A percentile compares a stretch with the other conserved stretches of the same genome.
Conservation (phyloP, 1,140 invertebrate species). For the Calliopsis andreniformis region DNA sequence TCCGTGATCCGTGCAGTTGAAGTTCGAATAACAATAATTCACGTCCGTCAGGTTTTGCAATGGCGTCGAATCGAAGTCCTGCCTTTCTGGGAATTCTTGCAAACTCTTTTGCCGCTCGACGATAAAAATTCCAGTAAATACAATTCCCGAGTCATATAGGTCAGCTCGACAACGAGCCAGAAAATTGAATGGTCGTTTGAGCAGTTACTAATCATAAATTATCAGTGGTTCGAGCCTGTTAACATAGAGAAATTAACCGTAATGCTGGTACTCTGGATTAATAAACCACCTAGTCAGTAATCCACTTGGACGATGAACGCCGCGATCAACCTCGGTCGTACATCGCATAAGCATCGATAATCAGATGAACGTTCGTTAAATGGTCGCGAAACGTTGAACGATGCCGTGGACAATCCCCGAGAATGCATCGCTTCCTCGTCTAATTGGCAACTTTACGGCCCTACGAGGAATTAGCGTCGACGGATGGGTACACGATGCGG, state of each 20-base stretch:
- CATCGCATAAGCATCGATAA: background rate
- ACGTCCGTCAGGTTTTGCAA: background rate
- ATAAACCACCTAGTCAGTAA: background rate
- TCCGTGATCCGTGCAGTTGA: slow-evolving; percentile 9
- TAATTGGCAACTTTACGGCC: slow-evolving; percentile 13
- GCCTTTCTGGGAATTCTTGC: background rate
- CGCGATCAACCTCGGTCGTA: background rate
- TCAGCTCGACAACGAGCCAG: no score
- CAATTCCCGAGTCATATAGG: no score
- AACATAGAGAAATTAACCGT: background rate
- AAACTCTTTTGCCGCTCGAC: background rate
- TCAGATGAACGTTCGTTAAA: background rate
- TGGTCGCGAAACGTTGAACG: background rate
- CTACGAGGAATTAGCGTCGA: background rate
- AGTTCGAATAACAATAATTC: background rate
- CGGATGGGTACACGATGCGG: background rate
- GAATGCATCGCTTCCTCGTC: background rate
- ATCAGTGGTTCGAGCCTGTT: no score
- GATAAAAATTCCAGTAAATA: background rate
- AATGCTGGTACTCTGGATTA: background rate
- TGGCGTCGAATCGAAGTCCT: background rate
- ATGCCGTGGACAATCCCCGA: background rate
- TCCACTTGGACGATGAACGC: background rate
- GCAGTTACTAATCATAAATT: background rate
- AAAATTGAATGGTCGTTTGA: background rate